phyloP scores from a whole-genome alignment of 2,797 vertebrate species.

The Epinephelus malabaricus region DNA sequence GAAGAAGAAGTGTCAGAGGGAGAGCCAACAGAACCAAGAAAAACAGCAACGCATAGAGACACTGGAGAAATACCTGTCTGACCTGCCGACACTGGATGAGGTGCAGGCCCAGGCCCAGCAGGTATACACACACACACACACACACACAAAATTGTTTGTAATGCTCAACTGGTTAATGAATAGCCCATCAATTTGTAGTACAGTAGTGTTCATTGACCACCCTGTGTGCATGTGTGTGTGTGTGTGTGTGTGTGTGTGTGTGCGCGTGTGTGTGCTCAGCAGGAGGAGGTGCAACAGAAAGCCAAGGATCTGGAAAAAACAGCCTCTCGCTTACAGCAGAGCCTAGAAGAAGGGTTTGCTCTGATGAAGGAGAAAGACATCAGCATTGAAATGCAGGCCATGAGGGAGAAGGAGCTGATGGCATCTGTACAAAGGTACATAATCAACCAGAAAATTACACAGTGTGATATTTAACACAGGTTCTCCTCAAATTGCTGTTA shows the following conservation, averaged over 20 bases:
- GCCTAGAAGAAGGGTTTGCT: slow-evolving; percentile 79
- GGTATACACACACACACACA: slow-evolving; percentile 79
- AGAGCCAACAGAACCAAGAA: slow-evolving; percentile 93
- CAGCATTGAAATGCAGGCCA: slow-evolving; percentile 88
- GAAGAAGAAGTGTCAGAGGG: slow-evolving; percentile 95
- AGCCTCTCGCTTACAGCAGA: slow-evolving; percentile 88
- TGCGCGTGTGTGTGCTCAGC: slow-evolving; percentile 60
- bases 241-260: background rate
- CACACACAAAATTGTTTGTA: too few relatives aligned
- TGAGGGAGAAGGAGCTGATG: slow-evolving; percentile 93
- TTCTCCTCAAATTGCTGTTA: too few relatives aligned
- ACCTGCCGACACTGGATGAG: slow-evolving; percentile 93
- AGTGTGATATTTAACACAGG: too few relatives aligned
- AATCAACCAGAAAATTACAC: background rate
- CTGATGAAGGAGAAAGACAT: slow-evolving; percentile 87
- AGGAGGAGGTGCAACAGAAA: slow-evolving; percentile 85
- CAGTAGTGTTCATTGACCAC: too few relatives aligned
- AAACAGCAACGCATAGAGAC: slow-evolving; percentile 96
- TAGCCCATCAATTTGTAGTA: too few relatives aligned
- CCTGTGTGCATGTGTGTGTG: background rate
- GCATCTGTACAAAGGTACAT: slow-evolving; percentile 93
- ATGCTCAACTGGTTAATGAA: too few relatives aligned
- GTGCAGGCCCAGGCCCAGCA: slow-evolving; percentile 91
- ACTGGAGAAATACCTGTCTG: slow-evolving; percentile 96
- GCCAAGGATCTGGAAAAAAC: slow-evolving; percentile 85